Conservation (phyloP, 2,113 vertebrate species). For the Riparia riparia region DNA sequence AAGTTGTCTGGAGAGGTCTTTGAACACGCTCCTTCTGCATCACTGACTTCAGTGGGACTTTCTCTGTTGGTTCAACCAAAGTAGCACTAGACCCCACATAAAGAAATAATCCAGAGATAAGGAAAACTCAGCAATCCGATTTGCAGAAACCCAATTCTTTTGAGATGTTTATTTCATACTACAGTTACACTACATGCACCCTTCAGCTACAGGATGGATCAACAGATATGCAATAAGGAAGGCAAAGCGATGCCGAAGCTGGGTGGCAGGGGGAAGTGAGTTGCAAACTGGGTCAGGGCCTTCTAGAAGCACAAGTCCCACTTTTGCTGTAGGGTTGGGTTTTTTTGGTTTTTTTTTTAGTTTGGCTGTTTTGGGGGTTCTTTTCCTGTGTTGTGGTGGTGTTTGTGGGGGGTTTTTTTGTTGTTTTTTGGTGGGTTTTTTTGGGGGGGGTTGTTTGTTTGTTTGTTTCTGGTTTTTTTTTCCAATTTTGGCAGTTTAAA, state of each 20-base stretch:
- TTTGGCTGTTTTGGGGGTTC: neutral
- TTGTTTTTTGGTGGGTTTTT: no score
- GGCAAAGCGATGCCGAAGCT: neutral
- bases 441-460: no score
- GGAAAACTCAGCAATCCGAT: neutral
- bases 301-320: conserved; percentile 40
- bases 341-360: neutral
- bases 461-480: neutral
- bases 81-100: neutral
- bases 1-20: neutral
- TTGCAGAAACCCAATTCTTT: neutral
- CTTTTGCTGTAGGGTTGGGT: neutral
- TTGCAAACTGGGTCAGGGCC: neutral
- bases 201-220: neutral
- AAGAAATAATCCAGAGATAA: neutral
- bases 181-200: neutral
- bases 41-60: neutral
- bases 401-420: no score
- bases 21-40: neutral
- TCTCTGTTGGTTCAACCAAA: neutral
- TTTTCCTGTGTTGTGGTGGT: neutral
- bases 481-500: neutral
- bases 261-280: neutral
- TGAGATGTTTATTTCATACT: neutral
- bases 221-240: neutral